Base-by-base conservation (phyloP, 2,888 invertebrate genomes). In the Idaea straminata region DNA sequence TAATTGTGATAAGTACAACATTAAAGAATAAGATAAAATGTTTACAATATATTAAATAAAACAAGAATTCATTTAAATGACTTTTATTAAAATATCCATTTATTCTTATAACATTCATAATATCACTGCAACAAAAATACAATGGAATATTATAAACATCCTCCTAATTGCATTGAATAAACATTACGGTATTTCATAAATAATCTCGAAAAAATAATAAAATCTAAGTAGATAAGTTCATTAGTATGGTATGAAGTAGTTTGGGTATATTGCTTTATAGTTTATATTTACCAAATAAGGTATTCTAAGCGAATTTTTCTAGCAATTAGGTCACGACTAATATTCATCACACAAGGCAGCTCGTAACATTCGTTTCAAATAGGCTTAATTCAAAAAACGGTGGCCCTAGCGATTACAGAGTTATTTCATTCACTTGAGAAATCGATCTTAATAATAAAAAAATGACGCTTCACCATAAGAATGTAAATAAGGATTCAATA, bases 71-170 rank as follows among this genome's bases (percentile, higher is more conserved):
- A 90, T 89, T 92, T 89, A 91, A 89, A 91, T 92, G 90, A 92
- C 90, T 92, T 92, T 92, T 92, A 92, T 92, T 92, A 92, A 92
- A 92, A 92, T 92, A 92, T 92, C 91, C 92, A 92, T 92, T 92
- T 92, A 92, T 92, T 92, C 92, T 92, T 92, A 92, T 92, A 92
- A 92, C 92, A 92, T 91, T 89, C 92, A 92, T 91, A 91, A 91
- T 92, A 92, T 92, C 91, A 92, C 91, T 92, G 92, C 92, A 92
- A 92, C 87, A 88, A 89, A 91, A 92, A 91, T 92, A 92, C 92
- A 92, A 92, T 92, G 92, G 85, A 91, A 91, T 90, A 91, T 92
- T 90, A 92, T 83, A 92, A 92, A 91, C 83, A 88, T 90, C 86
- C 83, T 86, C 85, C 88, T 90, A 91, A 89, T 90, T 86, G 88